phyloP scores from a whole-genome alignment of 2,888 invertebrate species.

The Hoplodrina ambigua region DNA sequence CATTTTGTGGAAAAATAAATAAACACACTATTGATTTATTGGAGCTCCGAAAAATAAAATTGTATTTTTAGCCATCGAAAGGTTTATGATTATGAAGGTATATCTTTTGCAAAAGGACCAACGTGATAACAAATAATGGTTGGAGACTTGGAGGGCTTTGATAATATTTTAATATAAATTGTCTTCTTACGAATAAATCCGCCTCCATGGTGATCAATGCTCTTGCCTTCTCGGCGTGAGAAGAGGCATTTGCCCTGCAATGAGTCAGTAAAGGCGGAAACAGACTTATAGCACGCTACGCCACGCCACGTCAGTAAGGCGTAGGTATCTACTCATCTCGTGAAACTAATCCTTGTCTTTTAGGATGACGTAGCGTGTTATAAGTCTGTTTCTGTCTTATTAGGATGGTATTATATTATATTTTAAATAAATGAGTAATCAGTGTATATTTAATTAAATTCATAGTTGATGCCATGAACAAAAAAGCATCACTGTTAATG shows the following conservation, averaged over 20 bases:
- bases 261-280: no score
- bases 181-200: not conserved
- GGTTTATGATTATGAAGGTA: slow-evolving; percentile 24
- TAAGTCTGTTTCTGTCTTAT: no score
- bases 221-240: not conserved
- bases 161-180: slow-evolving; percentile 21
- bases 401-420: no score
- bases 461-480: slow-evolving; percentile 39
- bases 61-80: slow-evolving; percentile 14
- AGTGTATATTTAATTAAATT: slow-evolving; percentile 27
- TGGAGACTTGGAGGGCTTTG: slow-evolving; percentile 7
- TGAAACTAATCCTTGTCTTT: no score
- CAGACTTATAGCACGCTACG: no score
- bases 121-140: slow-evolving; percentile 20
- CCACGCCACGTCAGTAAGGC: no score
- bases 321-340: no score
- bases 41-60: not conserved
- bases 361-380: no score
- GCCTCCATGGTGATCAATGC: not conserved
- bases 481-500: slow-evolving; percentile 67
- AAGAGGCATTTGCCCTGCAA: not conserved
- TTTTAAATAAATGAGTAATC: slow-evolving; percentile 16
- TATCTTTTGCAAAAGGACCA: slow-evolving; percentile 30
- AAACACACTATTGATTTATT: slow-evolving; percentile 13
- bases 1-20: slow-evolving; percentile 12